Base-by-base conservation (phyloP, 1,140 invertebrate species). In the Pantala flavescens region DNA sequence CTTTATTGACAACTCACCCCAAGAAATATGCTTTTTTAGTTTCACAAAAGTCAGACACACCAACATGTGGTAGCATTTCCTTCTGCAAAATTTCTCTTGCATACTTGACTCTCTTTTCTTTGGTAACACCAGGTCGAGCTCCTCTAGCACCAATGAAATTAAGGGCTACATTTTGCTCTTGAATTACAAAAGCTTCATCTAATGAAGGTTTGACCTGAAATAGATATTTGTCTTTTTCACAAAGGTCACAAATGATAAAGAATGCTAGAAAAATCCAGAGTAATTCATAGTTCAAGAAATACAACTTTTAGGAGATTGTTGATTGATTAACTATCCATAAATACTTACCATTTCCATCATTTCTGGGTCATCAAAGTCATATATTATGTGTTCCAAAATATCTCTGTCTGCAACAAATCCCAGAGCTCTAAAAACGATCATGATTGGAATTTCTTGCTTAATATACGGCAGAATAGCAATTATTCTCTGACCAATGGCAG, bases 51-150 rank as follows among this genome's bases (percentile, higher is more conserved):
- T 99, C 97, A 72, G 96, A 97, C 7, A 99, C 96, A 78, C 97
- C 97, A 76, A 99, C 96, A 85, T 99, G 98, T 14, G 98, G 97
- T 78, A 99, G 88, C 95, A 98, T 98, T 93, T 99, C 97, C 80
- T 99, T 99, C 81, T 99, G 97, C 75, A 99, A 84, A 84, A 99
- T 99, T 90, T 99, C 98, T 81, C 94, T 90, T 0, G 98, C 97
- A 85, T 99, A 99, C 84, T 98, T 98, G 36, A 99, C 97, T 87
- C 98, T 90, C 82, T 98, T 98, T 80, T 99, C 97, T 84, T 97
- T 97, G 0, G 97, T 98, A 0, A 99, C 97, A 84, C 98, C 98
- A 28, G 98, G 96, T 74, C 93, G 87, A 24, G 97, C 97, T 76
- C 97, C 98, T 84, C 98, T 88, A 5, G 95, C 89, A 77, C 98